Evolutionary conservation across 2,888 invertebrate genomes (phyloP).

Genomic region (Apotomis capreana): DNA sequence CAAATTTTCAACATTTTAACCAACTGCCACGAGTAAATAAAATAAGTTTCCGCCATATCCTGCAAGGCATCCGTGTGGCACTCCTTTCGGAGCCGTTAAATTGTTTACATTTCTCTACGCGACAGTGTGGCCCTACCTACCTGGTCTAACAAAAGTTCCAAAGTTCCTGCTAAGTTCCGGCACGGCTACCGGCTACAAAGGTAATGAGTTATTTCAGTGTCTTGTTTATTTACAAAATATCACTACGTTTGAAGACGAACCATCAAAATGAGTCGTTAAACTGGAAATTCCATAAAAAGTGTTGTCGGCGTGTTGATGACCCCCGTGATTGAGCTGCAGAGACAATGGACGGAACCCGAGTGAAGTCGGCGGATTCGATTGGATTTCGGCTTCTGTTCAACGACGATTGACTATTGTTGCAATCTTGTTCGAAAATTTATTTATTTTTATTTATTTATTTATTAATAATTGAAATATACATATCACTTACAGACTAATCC

Average conservation of each 20-base stretch:
- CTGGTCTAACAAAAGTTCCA: constrained; percentile 52
- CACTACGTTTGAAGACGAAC: constrained; percentile 83
- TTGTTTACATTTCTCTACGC: constrained; percentile 36
- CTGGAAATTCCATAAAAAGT: constrained; percentile 82
- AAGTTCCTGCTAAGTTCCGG: constrained; percentile 65
- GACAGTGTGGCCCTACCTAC: constrained; percentile 40
- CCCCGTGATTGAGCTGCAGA: constrained; percentile 80
- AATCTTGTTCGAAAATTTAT: constrained; percentile 12
- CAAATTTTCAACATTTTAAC: too few relatives aligned
- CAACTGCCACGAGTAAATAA: not conserved
- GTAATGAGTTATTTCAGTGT: constrained; percentile 82
- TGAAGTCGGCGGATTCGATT: constrained; percentile 63
- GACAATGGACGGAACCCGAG: constrained; percentile 75
- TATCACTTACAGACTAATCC: too few relatives aligned
- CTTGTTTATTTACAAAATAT: constrained; percentile 84
- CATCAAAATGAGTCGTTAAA: constrained; percentile 82
- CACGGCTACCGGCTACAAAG: constrained; percentile 74
- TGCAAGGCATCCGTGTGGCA: constrained; percentile 28
- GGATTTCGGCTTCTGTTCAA: constrained; percentile 22
- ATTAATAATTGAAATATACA: too few relatives aligned
- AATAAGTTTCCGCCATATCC: constrained; percentile 29
- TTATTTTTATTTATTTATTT: too few relatives aligned
- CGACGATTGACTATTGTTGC: constrained; percentile 12
- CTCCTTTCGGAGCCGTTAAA: constrained; percentile 27
- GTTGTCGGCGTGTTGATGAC: constrained; percentile 75